phyloP scores from a whole-genome alignment of 2,888 invertebrate genomes.

The Tetrapedia diversipes region DNA sequence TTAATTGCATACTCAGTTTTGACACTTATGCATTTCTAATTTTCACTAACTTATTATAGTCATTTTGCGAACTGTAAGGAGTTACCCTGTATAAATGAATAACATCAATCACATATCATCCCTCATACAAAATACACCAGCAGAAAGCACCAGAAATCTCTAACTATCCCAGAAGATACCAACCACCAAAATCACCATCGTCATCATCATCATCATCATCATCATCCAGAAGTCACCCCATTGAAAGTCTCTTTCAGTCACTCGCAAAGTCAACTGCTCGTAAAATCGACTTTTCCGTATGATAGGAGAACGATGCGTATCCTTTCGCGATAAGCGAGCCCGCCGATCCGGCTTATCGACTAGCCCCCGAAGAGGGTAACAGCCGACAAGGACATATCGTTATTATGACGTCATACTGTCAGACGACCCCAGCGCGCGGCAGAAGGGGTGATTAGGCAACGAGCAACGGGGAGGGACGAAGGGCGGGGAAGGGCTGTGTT shows the following conservation, averaged over 20 bases:
- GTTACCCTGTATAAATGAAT: too few relatives aligned
- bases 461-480: conserved; percentile 12
- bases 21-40: too few relatives aligned
- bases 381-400: conserved; percentile 64
- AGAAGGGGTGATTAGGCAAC: conserved; percentile 57
- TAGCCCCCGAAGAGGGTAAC: conserved; percentile 48
- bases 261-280: conserved; percentile 29
- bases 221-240: too few relatives aligned
- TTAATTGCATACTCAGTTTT: too few relatives aligned
- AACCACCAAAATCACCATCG: too few relatives aligned
- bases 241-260: neutral
- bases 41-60: too few relatives aligned
- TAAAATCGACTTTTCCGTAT: conserved; percentile 40
- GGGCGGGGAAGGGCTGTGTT: conserved; percentile 35
- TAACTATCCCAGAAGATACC: too few relatives aligned
- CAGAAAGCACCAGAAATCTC: too few relatives aligned
- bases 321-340: conserved; percentile 45
- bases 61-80: too few relatives aligned
- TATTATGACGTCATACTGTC: conserved; percentile 73
- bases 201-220: neutral
- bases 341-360: conserved; percentile 60
- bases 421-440: conserved; percentile 46
- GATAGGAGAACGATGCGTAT: conserved; percentile 45
- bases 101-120: too few relatives aligned
- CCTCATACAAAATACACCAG: too few relatives aligned